Percentiles rank a stretch among this genome's conserved stretches.
phyloP scores from a whole-genome alignment of 2,797 vertebrate species.

The Neoniphon sammara region DNA sequence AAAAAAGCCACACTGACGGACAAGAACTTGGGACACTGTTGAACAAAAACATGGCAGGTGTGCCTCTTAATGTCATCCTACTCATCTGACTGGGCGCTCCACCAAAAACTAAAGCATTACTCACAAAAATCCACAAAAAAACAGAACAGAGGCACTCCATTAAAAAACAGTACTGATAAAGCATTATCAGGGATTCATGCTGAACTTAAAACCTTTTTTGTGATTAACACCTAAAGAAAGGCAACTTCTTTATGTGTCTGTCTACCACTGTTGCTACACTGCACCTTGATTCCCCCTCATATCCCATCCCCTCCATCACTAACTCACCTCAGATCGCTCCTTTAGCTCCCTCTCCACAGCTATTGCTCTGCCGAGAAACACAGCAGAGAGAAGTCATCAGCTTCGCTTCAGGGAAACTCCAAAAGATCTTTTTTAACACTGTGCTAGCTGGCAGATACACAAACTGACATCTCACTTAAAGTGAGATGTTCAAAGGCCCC shows the following conservation, averaged over 20 bases:
- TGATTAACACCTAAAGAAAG: not conserved
- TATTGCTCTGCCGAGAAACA: constrained; percentile 89
- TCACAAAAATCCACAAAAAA: no score
- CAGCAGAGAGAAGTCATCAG: constrained; percentile 37
- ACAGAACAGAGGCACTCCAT: no score
- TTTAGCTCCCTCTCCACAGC: constrained; percentile 91
- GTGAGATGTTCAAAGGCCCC: no score
- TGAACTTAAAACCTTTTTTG: no score
- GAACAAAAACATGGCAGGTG: no score
- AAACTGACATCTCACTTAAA: not conserved
- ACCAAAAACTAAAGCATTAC: no score
- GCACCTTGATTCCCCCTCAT: not conserved
- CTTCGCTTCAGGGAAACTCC: not conserved
- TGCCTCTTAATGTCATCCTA: no score
- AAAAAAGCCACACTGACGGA: not conserved
- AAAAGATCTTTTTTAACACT: not conserved
- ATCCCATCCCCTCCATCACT: constrained; percentile 17
- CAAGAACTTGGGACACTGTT: no score
- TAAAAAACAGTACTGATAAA: no score
- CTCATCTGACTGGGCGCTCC: no score
- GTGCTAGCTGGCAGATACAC: not conserved
- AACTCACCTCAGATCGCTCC: constrained; percentile 92
- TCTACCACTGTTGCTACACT: not conserved
- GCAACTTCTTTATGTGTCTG: not conserved
- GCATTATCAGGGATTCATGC: no score